phyloP scores from a whole-genome alignment of 2,888 invertebrate species.

The Nomada lathburiana region DNA sequence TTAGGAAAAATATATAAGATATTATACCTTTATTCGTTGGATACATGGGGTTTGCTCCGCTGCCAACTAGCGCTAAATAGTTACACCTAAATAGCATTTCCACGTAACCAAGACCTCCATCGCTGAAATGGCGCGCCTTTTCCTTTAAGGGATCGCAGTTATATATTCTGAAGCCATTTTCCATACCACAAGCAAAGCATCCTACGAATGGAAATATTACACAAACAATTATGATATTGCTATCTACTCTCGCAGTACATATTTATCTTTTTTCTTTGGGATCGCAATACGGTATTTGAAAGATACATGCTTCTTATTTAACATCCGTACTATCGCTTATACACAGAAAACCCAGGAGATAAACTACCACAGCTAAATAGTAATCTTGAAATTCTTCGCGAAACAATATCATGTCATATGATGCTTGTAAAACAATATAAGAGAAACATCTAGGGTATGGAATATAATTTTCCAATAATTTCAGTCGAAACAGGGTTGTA shows the following conservation, averaged over 20 bases:
- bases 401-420: slow-evolving; percentile 9
- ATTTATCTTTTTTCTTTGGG: slow-evolving; percentile 35
- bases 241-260: slow-evolving; percentile 65
- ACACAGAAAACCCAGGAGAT: slow-evolving; percentile 33
- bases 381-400: slow-evolving; percentile 36
- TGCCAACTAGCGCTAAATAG: slow-evolving; percentile 97
- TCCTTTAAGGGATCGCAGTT: slow-evolving; percentile 99
- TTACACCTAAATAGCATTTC: slow-evolving; percentile 99
- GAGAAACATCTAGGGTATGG: neutral
- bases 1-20: slow-evolving; percentile 30
- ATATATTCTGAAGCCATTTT: slow-evolving; percentile 97
- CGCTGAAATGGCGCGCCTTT: slow-evolving; percentile 96
- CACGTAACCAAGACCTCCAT: slow-evolving; percentile 96
- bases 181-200: slow-evolving; percentile 99
- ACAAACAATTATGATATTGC: slow-evolving; percentile 62
- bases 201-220: slow-evolving; percentile 86
- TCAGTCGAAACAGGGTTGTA: neutral
- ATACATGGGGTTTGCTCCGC: slow-evolving; percentile 95
- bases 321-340: neutral
- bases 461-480: slow-evolving; percentile 8
- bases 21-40: slow-evolving; percentile 93
- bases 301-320: slow-evolving; percentile 18
- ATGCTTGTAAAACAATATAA: neutral
- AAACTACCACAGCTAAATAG: slow-evolving; percentile 36
- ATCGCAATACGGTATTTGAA: slow-evolving; percentile 26